Evolutionary conservation across 2,888 invertebrate species (phyloP), one percentile per base, ranked within the genome.

Genomic region (Lasioglossum leucozonium): DNA sequence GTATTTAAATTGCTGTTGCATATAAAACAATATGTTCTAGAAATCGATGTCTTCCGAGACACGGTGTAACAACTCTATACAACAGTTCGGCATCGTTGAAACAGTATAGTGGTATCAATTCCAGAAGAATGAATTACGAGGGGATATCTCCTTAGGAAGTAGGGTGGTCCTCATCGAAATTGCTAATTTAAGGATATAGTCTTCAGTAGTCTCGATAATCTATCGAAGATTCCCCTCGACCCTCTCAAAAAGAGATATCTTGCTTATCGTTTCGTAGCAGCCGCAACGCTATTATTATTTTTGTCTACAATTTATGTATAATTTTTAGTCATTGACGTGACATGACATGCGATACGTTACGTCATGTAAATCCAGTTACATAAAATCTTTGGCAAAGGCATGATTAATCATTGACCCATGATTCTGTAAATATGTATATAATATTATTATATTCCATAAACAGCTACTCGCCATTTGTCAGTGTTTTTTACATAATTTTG

Each of bases 381-480:
- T 93, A 92, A 93, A 93, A 93, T 93, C 92, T 92, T 93, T 93
- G 92, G 92, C 88, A 91, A 93, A 91, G 91, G 89, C 87, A 89
- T 91, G 87, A 89, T 87, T 92, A 89, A 92, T 91, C 89, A 92
- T 90, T 88, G 88, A 92, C 90, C 87, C 88, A 91, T 88, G 84
- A 87, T 90, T 91, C 82, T 88, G 88, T 90, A 90, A 91, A 92
- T 89, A 90, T 86, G 84, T 88, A 90, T 91, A 87, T 90, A 91
- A 91, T 87, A 91, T 91, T 91, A 91, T 91, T 92, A 89, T 91
- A 86, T 84, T 91, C 88, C 88, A 88, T 91, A 92, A 92, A 91
- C 90, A 93, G 90, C 90, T 91, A 89, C 85, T 90, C 90, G 91
- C 91, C 91, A 91, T 91, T 89, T 89, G 86, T 91, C 90, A 87